Conservation (phyloP, 2,797 vertebrate species). For the Diglossa cyanea region DNA sequence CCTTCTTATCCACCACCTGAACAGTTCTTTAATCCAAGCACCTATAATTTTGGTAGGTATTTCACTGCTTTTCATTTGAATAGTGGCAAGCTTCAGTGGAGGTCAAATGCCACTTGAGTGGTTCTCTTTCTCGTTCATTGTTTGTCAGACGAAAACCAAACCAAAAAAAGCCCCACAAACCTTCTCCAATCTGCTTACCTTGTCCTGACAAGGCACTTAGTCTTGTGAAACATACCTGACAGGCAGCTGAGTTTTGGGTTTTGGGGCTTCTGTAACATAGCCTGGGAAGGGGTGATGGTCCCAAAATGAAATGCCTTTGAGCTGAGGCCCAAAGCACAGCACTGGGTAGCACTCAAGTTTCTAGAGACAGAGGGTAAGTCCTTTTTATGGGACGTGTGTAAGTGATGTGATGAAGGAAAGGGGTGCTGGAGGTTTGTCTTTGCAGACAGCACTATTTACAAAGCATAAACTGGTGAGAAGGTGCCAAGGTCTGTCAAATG, state of each 20-base stretch:
- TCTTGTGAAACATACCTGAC: neutral
- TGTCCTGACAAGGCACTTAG: neutral
- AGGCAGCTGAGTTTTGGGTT: neutral
- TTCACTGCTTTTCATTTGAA: neutral
- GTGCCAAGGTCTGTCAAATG: accelerated
- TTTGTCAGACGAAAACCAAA: neutral
- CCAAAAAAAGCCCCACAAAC: no score
- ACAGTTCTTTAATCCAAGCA: constrained; percentile 92
- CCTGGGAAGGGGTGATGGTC: neutral
- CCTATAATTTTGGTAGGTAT: constrained; percentile 92
- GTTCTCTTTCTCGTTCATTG: neutral
- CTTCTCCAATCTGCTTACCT: no score
- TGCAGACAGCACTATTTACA: neutral
- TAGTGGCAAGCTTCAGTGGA: neutral
- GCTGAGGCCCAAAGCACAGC: neutral
- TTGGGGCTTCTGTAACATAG: neutral
- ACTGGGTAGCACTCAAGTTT: neutral
- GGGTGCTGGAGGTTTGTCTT: neutral
- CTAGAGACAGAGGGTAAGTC: neutral
- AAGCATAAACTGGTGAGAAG: neutral
- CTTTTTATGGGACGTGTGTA: neutral
- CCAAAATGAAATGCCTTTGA: neutral
- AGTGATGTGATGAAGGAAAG: neutral
- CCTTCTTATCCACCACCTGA: constrained; percentile 90
- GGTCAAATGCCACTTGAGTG: neutral